Evolutionary conservation across 2,113 vertebrate genomes (phyloP).

Genomic region (Corydoras maculifer): DNA sequence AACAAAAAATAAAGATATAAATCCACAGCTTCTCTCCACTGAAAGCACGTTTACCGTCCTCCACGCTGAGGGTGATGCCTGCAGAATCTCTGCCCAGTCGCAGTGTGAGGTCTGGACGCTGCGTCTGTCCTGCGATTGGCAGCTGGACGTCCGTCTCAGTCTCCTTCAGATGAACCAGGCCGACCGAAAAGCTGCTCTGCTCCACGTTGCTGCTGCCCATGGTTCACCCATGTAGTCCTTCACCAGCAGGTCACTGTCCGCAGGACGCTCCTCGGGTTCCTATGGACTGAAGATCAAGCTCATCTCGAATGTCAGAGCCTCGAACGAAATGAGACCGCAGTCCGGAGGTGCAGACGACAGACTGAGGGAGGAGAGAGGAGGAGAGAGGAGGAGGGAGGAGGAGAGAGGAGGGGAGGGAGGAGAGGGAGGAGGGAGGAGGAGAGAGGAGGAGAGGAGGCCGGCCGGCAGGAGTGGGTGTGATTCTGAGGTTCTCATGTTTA

Average conservation of each 20-base stretch:
- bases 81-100: constrained; percentile 31
- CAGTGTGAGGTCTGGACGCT: constrained; percentile 45
- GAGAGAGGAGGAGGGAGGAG: too few relatives aligned
- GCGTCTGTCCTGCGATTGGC: constrained; percentile 25
- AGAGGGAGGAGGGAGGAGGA: too few relatives aligned
- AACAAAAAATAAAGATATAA: background rate
- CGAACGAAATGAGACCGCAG: background rate
- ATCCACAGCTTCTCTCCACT: too few relatives aligned
- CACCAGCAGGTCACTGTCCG: background rate
- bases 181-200: constrained; percentile 32
- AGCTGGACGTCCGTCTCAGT: constrained; percentile 21
- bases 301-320: background rate
- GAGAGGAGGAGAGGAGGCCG: background rate
- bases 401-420: too few relatives aligned
- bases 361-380: background rate
- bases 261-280: background rate
- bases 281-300: background rate
- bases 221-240: background rate
- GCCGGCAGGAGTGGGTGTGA: constrained; percentile 11
- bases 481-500: background rate
- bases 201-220: constrained; percentile 31
- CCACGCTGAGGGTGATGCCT: constrained; percentile 39
- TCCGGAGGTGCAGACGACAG: background rate
- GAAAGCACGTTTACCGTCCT: constrained; percentile 47
- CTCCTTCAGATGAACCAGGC: constrained; percentile 34